phyloP scores from a whole-genome alignment of 2,113 vertebrate genomes.

The Zingel zingel region DNA sequence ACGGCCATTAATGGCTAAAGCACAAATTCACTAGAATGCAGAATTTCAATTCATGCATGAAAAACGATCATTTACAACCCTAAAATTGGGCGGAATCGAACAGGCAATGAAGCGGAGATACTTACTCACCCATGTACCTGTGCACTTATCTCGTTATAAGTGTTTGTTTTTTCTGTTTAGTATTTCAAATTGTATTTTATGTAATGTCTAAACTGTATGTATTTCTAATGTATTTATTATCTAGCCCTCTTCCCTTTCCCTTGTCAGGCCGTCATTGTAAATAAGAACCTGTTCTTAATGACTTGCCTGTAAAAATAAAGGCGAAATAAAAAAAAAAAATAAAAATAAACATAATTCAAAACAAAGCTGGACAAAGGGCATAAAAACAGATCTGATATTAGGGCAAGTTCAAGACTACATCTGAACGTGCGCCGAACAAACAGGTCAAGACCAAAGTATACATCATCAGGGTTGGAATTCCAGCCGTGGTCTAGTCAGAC shows the following conservation, averaged over 20 bases:
- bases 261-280: too few relatives aligned
- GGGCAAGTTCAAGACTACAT: background rate
- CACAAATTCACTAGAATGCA: constrained; percentile 12
- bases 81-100: constrained; percentile 42
- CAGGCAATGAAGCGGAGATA: background rate
- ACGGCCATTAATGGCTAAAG: constrained; percentile 5
- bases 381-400: constrained; percentile 1
- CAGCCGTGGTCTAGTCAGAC: constrained; percentile 43
- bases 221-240: too few relatives aligned
- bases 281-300: too few relatives aligned
- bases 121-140: too few relatives aligned
- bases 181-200: too few relatives aligned
- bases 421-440: background rate
- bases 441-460: constrained; percentile 25
- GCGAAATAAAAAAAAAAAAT: too few relatives aligned
- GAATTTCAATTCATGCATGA: constrained; percentile 57
- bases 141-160: too few relatives aligned
- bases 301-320: too few relatives aligned
- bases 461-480: constrained; percentile 44
- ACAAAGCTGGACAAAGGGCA: background rate
- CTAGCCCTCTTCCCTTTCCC: too few relatives aligned
- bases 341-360: background rate
- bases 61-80: constrained; percentile 58
- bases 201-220: too few relatives aligned
- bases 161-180: too few relatives aligned